A percentile compares a stretch with the other conserved stretches of the same genome.
Conservation (phyloP, 2,797 vertebrate genomes). For the Cetoscarus ocellatus region DNA sequence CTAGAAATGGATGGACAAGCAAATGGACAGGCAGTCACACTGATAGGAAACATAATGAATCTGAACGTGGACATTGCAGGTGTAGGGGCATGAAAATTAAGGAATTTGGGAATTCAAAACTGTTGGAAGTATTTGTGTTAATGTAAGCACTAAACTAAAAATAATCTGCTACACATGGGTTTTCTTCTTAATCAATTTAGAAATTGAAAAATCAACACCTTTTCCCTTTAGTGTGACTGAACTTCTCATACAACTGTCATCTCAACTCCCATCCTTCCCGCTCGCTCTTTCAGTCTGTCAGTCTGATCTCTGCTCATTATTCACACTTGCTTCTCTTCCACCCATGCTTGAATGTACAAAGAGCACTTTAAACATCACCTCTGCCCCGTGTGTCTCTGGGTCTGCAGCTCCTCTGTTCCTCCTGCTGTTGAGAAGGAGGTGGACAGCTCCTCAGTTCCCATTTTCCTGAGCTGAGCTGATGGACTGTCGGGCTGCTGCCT, state of each 20-base stretch:
- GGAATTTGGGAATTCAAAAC: too few species aligned
- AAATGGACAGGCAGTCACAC: too few species aligned
- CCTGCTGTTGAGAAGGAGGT: conserved; percentile 78
- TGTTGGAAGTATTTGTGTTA: too few species aligned
- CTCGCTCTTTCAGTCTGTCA: not conserved
- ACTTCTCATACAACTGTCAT: not conserved
- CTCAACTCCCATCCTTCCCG: not conserved
- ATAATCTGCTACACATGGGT: too few species aligned
- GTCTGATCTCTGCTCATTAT: not conserved
- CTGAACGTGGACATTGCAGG: too few species aligned
- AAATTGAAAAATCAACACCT: too few species aligned
- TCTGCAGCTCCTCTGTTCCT: conserved; percentile 58
- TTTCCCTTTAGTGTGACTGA: not conserved
- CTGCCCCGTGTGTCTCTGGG: conserved; percentile 39
- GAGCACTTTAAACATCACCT: conserved; percentile 60
- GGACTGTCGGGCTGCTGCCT: conserved; percentile 43
- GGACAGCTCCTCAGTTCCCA: conserved; percentile 69
- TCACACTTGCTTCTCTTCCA: not conserved
- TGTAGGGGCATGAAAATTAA: too few species aligned
- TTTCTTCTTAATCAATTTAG: too few species aligned
- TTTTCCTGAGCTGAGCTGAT: conserved; percentile 44
- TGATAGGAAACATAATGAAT: too few species aligned
- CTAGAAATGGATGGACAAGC: too few species aligned
- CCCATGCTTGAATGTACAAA: conserved; percentile 6
- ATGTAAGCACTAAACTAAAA: too few species aligned